Evolutionary conservation across 2,797 vertebrate species (phyloP), one percentile per base, ranked within the genome.

Genomic region (Sebastes glaucus): DNA sequence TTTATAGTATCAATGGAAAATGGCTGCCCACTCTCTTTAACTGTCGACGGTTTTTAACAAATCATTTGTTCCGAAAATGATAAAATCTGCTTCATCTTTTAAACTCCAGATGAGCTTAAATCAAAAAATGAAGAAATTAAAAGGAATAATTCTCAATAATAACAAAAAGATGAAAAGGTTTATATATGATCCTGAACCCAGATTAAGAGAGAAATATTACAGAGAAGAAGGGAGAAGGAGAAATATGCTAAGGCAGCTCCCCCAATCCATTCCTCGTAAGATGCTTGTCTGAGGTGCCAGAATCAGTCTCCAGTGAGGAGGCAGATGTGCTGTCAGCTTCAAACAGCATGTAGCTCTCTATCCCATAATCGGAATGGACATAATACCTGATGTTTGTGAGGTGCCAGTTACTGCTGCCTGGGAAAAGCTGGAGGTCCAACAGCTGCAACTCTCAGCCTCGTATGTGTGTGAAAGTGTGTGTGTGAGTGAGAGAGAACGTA

Each of bases 291-390:
- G 95, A 96, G 95, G 96, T 96, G 95, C 95, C 96, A 96, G 85
- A 92, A 94, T 95, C 95, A 96, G 96, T 97, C 96, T 95, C 94
- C 83, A 91, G 93, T 90, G 94, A 95, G 91, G 86, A 95, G 94
- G 94, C 94, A 97, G 96, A 97, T 96, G 94, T 78, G 94, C 96
- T 96, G 97, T 97, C 96, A 97, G 95, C 94, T 96, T 88, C 94
- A 94, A 96, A 96, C 95, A 95, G 91, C 89, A 90, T 94, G 96
- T 94, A 96, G 95, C 95, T 94, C 94, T 94, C 93, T 90, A 93
- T 88, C 89, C 95, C 92, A 95, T 97, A 96, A 98, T 96, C 93
- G 77, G 93, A 97, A 94, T 93, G 96, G 97, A 97, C 97, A 96
- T 92, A 94, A 96, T 96, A 96, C 62, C 90, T 96, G 95, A 95